Evolutionary conservation across 2,113 vertebrate species (phyloP).

Genomic region (Tachuris rubrigastra): DNA sequence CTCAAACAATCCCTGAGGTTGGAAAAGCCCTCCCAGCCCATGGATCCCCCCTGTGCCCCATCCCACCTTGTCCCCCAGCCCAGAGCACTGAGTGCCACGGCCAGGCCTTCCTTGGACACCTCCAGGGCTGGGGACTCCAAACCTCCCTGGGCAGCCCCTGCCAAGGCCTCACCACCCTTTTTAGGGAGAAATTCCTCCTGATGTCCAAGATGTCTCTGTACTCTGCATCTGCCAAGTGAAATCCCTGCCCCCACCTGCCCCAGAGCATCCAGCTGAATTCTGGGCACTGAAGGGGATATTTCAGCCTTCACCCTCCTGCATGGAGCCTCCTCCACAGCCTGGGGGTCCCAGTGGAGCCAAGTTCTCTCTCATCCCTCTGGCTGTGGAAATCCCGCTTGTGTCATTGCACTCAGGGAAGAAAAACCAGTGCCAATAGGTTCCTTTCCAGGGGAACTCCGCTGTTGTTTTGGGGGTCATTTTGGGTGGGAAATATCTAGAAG

Average conservation of each 20-base stretch:
- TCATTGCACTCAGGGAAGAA: background rate
- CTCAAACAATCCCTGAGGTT: background rate
- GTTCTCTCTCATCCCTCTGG: background rate
- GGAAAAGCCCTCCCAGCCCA: background rate
- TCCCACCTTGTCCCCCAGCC: background rate
- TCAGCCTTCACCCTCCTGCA: background rate
- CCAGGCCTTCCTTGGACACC: background rate
- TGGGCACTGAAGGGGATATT: background rate
- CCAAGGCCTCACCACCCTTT: fast-evolving
- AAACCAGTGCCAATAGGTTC: background rate
- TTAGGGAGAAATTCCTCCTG: background rate
- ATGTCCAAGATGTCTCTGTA: background rate
- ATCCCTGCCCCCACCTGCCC: background rate
- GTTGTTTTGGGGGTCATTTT: background rate
- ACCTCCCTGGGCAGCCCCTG: background rate
- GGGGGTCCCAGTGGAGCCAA: background rate
- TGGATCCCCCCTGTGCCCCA: fast-evolving
- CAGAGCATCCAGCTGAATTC: background rate
- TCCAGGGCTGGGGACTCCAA: background rate
- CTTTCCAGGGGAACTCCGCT: background rate
- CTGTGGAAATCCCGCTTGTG: background rate
- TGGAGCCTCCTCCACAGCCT: background rate
- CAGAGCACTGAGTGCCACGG: background rate
- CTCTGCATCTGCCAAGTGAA: background rate
- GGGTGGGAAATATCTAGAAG: background rate